Base-by-base conservation (phyloP, 2,888 invertebrate genomes). In the Oligia strigilis region DNA sequence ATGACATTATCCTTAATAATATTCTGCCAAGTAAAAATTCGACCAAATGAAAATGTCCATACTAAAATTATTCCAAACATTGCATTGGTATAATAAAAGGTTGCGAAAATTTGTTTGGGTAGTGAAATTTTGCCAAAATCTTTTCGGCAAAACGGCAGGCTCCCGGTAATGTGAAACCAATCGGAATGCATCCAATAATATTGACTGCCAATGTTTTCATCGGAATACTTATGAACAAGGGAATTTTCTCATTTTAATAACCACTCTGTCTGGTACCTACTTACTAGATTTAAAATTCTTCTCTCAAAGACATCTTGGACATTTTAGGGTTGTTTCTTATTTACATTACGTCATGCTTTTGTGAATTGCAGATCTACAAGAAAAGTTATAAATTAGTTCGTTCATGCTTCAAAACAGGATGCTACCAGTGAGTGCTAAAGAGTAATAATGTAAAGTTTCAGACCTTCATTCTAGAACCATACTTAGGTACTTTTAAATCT, bases 111-210 rank as follows among this genome's bases (percentile, higher is more conserved):
- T n/a, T n/a, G n/a, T n/a, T n/a, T n/a, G n/a, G n/a, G n/a, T n/a
- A n/a, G n/a, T n/a, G n/a, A n/a, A n/a, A n/a, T n/a, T n/a, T n/a
- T n/a, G n/a, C n/a, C n/a, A n/a, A n/a, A n/a, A n/a, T n/a, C n/a
- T n/a, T n/a, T n/a, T n/a, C n/a, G n/a, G n/a, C n/a, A n/a, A n/a
- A n/a, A n/a, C n/a, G n/a, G n/a, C n/a, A n/a, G n/a, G n/a, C n/a
- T n/a, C n/a, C n/a, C 19, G n/a, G 52, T 58, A 66, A 69, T 72
- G 46, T 72, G 29, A 72, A 64, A 73, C 84, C 52, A 75, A 76
- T 80, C 4, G 52, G 64, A 72, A 80, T 46, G 40, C 75, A 55
- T 65, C 23, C 29, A 58, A 72, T 67, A n/a, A 46, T 83, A 52
- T 75, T 67, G n/a, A 67, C 62, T 60, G 36, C 0, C 5, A 64